A percentile compares a stretch with the other conserved stretches of the same genome.
phyloP scores from a whole-genome alignment of 2,888 invertebrate species.

The Automeris io region DNA sequence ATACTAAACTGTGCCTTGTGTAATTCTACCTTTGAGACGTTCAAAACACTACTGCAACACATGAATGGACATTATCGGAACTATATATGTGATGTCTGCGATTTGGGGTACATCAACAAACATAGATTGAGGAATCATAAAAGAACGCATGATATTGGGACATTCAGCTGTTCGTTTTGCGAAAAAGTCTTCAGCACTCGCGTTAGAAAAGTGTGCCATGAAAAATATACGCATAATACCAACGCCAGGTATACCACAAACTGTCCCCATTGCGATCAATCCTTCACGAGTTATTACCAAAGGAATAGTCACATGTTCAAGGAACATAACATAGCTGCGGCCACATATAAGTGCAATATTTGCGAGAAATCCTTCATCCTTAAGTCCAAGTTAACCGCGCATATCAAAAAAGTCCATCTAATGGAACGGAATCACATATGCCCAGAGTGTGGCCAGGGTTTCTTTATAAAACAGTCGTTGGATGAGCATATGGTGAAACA shows the following conservation, averaged over 20 bases:
- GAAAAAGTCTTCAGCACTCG: slow-evolving; percentile 54
- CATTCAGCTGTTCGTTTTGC: slow-evolving; percentile 52
- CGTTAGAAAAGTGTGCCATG: slow-evolving; percentile 50
- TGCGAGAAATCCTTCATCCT: slow-evolving; percentile 60
- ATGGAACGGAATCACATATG: slow-evolving; percentile 65
- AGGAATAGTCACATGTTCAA: slow-evolving; percentile 57
- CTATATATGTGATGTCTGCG: slow-evolving; percentile 57
- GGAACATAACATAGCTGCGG: slow-evolving; percentile 50
- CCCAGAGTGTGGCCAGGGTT: slow-evolving; percentile 55
- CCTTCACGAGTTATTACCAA: slow-evolving; percentile 58
- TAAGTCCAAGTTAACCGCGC: slow-evolving; percentile 56
- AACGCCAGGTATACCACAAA: slow-evolving; percentile 50
- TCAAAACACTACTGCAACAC: slow-evolving; percentile 59
- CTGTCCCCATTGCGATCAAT: slow-evolving; percentile 55
- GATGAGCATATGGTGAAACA: slow-evolving; percentile 67
- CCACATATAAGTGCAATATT: slow-evolving; percentile 58
- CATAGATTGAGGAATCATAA: slow-evolving; percentile 54
- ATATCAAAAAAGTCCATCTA: slow-evolving; percentile 61
- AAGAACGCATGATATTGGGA: slow-evolving; percentile 49
- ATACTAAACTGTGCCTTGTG: slow-evolving; percentile 54
- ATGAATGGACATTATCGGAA: slow-evolving; percentile 67
- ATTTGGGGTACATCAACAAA: slow-evolving; percentile 56
- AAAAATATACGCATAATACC: slow-evolving; percentile 58
- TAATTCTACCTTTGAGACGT: slow-evolving; percentile 52
- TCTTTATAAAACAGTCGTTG: slow-evolving; percentile 57